Evolutionary conservation across 2,888 invertebrate species (phyloP), one percentile per base, ranked within the genome.

Genomic region (Oxytorus armatus): DNA sequence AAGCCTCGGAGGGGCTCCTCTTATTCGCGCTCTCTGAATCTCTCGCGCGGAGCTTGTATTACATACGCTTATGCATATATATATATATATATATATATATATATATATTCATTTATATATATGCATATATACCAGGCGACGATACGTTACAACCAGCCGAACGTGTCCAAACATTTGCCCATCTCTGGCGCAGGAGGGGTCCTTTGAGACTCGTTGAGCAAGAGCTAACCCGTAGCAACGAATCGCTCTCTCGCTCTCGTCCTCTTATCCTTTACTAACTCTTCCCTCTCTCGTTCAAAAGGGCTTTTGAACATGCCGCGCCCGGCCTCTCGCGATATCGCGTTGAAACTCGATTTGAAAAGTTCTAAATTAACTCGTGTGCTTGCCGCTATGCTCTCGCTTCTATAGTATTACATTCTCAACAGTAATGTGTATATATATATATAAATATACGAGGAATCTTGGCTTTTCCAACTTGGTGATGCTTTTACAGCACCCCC

Each of bases 211-310:
- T 76, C 66, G 65, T 63, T 70, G 63, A 75, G 78, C 77, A 65
- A 77, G 73, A 81, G 68, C 68, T 79, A 86, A 83, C 80, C 81
- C 83, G 73, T 77, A 82, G 81, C 79, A 84, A 79, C 83, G 65
- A 65, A 65, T 79, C 66, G 44, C 72, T 61, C 51, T 14, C 36
- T 51, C 29, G 23, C 7, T 4, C 47, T 25, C 33, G 16, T 18
- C 49, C 51, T 39, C n/a, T n/a, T n/a, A n/a, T 57, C 66, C 61
- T 80, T 80, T 77, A 61, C 70, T 75, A 68, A 83, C 69, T 61
- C 74, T 66, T 69, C 63, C 10, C 57, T 23, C 25, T 63, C 47
- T 65, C 59, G 25, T 63, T 75, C 44, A 53, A 77, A 80, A 80
- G 77, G 59, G 66, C 80, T 80, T 80, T 80, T 77, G 72, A 80